Conservation (phyloP, 2,113 vertebrate genomes). For the Panthera leo region DNA sequence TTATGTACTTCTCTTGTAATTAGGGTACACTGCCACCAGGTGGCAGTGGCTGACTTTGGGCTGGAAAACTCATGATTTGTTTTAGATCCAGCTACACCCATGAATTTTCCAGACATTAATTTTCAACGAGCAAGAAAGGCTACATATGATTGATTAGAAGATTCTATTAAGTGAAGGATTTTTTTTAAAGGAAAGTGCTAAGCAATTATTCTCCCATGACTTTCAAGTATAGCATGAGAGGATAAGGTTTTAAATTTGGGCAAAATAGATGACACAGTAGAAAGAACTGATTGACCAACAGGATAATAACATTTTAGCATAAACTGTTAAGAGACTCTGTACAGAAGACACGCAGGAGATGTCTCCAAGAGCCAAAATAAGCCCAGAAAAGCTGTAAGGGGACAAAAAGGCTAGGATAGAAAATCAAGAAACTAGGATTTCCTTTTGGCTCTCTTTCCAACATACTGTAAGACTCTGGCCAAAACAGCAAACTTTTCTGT, state of each 20-base stretch:
- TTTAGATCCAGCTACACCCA: not conserved
- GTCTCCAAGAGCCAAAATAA: not conserved
- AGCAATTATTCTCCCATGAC: constrained; percentile 49
- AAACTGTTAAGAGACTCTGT: not conserved
- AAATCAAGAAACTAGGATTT: not conserved
- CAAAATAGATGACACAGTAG: not conserved
- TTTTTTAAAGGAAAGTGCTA: constrained; percentile 19
- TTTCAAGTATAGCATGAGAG: not conserved
- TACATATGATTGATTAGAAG: constrained; percentile 49
- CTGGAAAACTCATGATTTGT: not conserved
- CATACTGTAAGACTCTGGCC: not conserved
- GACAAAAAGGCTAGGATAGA: not conserved
- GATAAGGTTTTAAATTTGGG: constrained; percentile 33
- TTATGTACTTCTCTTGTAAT: constrained; percentile 17
- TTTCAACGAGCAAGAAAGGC: constrained; percentile 49
- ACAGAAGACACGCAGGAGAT: not conserved
- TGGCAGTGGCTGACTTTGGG: not conserved
- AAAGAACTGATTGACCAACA: not conserved
- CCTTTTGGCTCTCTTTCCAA: not conserved
- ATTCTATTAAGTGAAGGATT: constrained; percentile 42
- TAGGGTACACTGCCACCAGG: not conserved
- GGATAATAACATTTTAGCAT: not conserved
- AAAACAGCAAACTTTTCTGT: not conserved
- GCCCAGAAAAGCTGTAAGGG: not conserved
- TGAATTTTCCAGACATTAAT: constrained; percentile 61